phyloP scores from a whole-genome alignment of 1,140 invertebrate genomes.

The Brachystomella parvula region DNA sequence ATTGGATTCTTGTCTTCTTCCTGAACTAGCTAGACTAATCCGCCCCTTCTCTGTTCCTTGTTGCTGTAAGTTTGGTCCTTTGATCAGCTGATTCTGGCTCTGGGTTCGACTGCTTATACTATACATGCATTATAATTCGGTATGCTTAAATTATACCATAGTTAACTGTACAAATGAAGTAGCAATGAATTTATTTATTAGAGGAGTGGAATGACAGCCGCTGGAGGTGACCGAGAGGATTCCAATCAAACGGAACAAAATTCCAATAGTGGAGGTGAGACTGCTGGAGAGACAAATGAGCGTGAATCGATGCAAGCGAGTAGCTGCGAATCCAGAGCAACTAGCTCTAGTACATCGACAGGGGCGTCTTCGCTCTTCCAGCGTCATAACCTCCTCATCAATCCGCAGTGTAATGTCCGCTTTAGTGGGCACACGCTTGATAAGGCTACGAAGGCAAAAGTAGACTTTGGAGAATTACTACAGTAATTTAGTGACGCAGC shows the following conservation, averaged over 20 bases:
- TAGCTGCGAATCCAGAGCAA: conserved; percentile 1
- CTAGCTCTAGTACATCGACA: conserved; percentile 2
- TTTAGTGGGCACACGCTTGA: conserved; percentile 94
- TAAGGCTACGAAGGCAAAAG: conserved; percentile 98
- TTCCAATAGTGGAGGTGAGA: conserved; percentile 16
- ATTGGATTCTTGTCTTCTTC: too few relatives aligned
- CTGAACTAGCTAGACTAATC: too few relatives aligned
- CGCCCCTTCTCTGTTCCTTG: too few relatives aligned
- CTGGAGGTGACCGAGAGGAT: conserved; percentile 26
- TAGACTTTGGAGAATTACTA: conserved; percentile 99
- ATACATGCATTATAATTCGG: too few relatives aligned
- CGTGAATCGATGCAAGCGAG: neutral
- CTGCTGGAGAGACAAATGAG: conserved; percentile 2
- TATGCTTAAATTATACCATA: too few relatives aligned
- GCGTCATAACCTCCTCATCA: conserved; percentile 22
- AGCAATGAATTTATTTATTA: too few relatives aligned
- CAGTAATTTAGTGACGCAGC: conserved; percentile 92
- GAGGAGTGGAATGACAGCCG: conserved; percentile 30
- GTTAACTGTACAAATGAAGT: too few relatives aligned
- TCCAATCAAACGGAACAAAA: conserved; percentile 18
- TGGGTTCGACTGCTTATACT: too few relatives aligned
- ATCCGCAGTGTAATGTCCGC: conserved; percentile 64
- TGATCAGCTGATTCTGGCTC: too few relatives aligned
- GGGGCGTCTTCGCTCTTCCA: conserved; percentile 18
- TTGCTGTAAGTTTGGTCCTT: too few relatives aligned